Evolutionary conservation across 2,888 invertebrate genomes (phyloP), one percentile per base, ranked within the genome.

Genomic region (Lithophane leautieri): DNA sequence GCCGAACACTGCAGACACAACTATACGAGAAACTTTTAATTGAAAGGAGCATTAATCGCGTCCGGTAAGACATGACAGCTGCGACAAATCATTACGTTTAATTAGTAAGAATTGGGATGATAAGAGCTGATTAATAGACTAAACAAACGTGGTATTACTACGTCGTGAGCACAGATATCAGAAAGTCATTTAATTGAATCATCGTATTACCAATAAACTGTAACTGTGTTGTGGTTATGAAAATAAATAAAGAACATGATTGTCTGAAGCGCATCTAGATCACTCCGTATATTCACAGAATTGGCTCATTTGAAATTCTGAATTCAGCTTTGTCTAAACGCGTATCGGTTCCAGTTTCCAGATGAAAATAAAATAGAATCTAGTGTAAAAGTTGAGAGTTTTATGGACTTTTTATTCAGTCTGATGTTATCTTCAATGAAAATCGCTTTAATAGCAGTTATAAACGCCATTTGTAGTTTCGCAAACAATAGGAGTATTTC

Each of bases 11-110:
- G 89, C 88, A 74, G 81, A 82, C 82, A 84, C 86, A 89, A 90
- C 89, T 88, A 86, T 81, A 81, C 81, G 91, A 88, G 88, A 91
- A 94, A 94, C 92, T 94, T 95, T 94, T 94, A 94, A 95, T 94
- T 94, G 93, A 94, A 94, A 93, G 91, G 90, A 90, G 91, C 92
- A 92, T 93, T 94, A 92, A 93, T 94, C 91, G 91, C 88, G 85
- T 90, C 92, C 90, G 89, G 74, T 76, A 81, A 70, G 70, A 79
- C 72, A 79, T 69, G 79, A 72, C 79, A 74, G 75, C 61, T 76
- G 71, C 74, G 44, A 52, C 56, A 44, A 50, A 79, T 42, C 22
- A 19, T 40, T 73, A 19, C 25, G 73, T 52, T 60, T 56, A 69
- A 69, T 72, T 65, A 58, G 25, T 50, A 4, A 28, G 19, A 63